These are phyloP conservation scores for Sepiola atlantica DNA, from an alignment of 2,888 invertebrate species.

Conservation along the genomic window DNA sequence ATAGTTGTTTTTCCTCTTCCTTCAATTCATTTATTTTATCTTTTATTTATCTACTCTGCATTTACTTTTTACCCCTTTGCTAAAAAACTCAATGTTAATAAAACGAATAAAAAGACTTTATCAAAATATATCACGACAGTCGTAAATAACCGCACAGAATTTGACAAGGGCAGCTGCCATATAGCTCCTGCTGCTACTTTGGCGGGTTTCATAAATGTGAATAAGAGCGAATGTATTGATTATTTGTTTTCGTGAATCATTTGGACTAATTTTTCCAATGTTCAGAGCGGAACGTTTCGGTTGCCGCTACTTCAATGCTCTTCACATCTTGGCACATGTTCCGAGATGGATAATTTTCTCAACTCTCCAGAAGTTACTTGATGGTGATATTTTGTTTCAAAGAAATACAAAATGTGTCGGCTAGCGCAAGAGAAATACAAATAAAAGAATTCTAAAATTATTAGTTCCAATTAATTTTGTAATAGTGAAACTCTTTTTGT, in stretches of 20 bases:
- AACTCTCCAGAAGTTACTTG: too few species aligned
- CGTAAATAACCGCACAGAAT: background rate
- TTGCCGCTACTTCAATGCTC: too few species aligned
- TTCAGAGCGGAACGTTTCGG: too few species aligned
- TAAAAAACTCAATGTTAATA: background rate
- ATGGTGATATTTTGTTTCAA: too few species aligned
- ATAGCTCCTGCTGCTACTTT: background rate
- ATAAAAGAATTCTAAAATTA: too few species aligned
- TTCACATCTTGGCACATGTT: too few species aligned
- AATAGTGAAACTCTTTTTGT: too few species aligned
- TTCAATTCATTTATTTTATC: background rate
- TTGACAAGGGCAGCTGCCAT: slow-evolving; percentile 21
- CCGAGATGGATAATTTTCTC: too few species aligned
- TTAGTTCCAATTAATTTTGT: too few species aligned
- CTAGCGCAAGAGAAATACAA: too few species aligned
- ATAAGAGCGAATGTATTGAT: background rate
- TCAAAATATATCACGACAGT: slow-evolving; percentile 32
- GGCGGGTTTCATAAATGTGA: background rate
- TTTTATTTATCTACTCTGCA: background rate
- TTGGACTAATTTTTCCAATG: background rate
- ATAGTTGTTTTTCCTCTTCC: too few species aligned
- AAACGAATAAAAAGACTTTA: background rate
- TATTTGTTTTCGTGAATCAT: background rate
- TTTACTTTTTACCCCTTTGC: background rate
- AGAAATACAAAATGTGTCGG: too few species aligned